Evolutionary conservation across 2,113 vertebrate genomes (phyloP), one percentile per base, ranked within the genome.

Genomic region (Sorex fumeus): DNA sequence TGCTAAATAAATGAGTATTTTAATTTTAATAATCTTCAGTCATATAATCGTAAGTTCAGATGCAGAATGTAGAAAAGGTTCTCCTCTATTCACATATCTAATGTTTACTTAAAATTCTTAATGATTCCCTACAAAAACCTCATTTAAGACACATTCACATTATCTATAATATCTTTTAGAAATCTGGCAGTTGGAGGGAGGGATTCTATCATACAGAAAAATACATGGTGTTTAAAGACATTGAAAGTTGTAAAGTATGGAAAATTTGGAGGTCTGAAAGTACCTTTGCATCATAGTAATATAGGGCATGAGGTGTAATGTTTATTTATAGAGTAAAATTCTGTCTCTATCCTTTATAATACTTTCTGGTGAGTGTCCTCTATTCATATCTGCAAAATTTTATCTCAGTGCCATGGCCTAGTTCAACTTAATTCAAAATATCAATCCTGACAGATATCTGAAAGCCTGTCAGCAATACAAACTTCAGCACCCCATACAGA

Each of bases 231-330:
- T 71, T 18, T 34, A 40, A 90, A 10, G 7, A 53, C 12, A 9
- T 7, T 32, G 6, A 79, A 71, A 60, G 0, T 79, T 53, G 47
- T 40, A 36, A 53, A 43, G 18, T 64, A 21, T 69, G 28, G 7
- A 25, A 50, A 69, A 43, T 84, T 83, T 28, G 50, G 36, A 84
- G n/a, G 47, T 80, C 45, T 78, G n/a, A 12, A 93, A 62, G 28
- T 72, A 70, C 5, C 34, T 87, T 50, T 79, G 30, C n/a, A 82
- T 70, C 53, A 12, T 72, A 19, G 0, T 19, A 18, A 85, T 18
- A 47, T 32, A 89, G 4, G 11, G 1, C 75, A 80, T 70, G 28
- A 80, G 19, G 8, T 36, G 2, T 67, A 30, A 66, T 53, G 21
- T 32, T 32, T 34, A 57, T 34, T 70, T 1, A 71, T 40, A 19